These are phyloP conservation scores for Metopia argyrocephala DNA, from an alignment of 2,888 invertebrate species.

Conservation along the genomic window DNA sequence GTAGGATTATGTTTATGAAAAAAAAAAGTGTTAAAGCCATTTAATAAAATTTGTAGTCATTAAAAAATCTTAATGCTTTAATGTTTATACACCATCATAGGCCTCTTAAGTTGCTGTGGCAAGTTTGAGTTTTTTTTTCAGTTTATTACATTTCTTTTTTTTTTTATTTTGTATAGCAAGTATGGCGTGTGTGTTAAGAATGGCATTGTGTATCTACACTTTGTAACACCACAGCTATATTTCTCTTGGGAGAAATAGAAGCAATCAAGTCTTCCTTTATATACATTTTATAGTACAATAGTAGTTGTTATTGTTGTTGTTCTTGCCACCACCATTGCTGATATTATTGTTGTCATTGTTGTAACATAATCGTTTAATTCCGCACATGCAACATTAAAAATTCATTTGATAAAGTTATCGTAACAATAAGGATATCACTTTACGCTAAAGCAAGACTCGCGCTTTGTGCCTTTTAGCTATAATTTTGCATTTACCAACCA, in stretches of 20 bases:
- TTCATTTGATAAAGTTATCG: constrained; percentile 64
- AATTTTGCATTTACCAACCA: not conserved
- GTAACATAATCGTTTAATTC: constrained; percentile 63
- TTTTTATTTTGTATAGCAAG: not conserved
- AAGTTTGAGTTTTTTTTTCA: constrained; percentile 6
- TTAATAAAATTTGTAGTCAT: not conserved
- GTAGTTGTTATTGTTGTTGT: constrained; percentile 4
- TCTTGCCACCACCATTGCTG: constrained; percentile 5
- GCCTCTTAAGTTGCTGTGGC: constrained; percentile 3
- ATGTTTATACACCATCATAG: constrained; percentile 31
- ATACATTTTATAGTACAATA: too few species aligned
- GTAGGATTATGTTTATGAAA: too few species aligned
- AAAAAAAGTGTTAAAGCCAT: constrained; percentile 3
- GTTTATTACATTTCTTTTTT: not conserved
- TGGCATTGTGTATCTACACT: not conserved
- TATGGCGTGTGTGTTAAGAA: not conserved
- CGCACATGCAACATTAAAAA: constrained; percentile 65
- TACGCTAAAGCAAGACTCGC: not conserved
- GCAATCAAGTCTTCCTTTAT: constrained; percentile 11
- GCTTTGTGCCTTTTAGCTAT: not conserved
- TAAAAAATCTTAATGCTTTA: constrained; percentile 27
- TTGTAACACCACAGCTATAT: not conserved
- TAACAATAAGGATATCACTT: constrained; percentile 17
- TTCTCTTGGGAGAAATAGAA: not conserved
- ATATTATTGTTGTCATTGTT: constrained; percentile 34